phyloP scores from a whole-genome alignment of 1,140 invertebrate species.

The Chymomyza costata region DNA sequence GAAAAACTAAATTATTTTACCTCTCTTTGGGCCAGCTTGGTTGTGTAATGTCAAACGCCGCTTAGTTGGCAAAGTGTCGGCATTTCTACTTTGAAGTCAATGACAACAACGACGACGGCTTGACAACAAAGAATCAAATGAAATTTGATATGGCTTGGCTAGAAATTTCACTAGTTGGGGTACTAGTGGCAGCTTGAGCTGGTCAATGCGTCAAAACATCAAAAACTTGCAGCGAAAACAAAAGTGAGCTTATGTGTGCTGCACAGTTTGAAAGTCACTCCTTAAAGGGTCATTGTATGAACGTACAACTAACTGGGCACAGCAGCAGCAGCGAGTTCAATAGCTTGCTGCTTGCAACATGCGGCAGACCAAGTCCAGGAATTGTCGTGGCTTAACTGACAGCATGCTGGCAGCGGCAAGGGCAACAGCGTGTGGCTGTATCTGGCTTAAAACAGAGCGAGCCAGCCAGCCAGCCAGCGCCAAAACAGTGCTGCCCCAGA shows the following conservation, averaged over 20 bases:
- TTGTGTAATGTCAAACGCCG: conserved; percentile 45
- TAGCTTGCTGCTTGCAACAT: not conserved
- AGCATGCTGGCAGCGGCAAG: no score
- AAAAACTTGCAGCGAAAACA: no score
- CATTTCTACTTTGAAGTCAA: conserved; percentile 44
- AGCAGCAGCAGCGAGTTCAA: not conserved
- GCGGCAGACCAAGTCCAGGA: not conserved
- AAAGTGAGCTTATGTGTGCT: no score
- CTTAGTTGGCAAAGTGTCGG: conserved; percentile 29
- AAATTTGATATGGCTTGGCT: conserved; percentile 54
- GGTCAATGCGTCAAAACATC: no score
- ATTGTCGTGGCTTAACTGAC: no score
- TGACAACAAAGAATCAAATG: conserved; percentile 22
- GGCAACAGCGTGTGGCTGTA: no score
- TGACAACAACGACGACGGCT: not conserved
- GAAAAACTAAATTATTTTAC: conserved; percentile 41
- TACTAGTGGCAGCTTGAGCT: not conserved
- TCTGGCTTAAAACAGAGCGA: conserved; percentile 35
- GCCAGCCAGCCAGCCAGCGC: conserved; percentile 28
- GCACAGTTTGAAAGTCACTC: no score
- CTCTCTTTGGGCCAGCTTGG: conserved; percentile 36
- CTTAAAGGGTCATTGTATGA: no score
- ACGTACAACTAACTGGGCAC: no score
- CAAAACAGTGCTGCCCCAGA: not conserved
- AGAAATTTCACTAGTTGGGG: not conserved